Conservation (phyloP, 2,888 invertebrate species). For the Trissonchulus latispiculum region DNA sequence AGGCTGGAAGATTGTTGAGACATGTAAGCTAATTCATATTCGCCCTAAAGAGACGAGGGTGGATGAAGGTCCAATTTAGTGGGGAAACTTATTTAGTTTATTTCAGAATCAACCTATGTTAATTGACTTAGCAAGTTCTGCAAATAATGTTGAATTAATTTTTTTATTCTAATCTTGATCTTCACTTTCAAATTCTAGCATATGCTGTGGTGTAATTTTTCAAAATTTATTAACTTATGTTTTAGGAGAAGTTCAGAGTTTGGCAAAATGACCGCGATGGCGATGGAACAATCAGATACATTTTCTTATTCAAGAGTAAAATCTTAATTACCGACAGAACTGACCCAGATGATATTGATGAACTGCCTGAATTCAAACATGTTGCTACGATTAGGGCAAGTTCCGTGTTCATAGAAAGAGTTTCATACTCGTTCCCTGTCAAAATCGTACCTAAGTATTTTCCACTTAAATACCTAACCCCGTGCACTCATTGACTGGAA, state of each 20-base stretch:
- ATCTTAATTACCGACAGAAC: slow-evolving; percentile 39
- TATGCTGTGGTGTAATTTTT: too few species aligned
- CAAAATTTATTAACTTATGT: slow-evolving; percentile 10
- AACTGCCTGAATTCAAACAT: slow-evolving; percentile 40
- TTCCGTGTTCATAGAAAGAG: too few species aligned
- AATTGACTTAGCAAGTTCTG: too few species aligned
- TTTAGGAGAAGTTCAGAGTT: slow-evolving; percentile 44
- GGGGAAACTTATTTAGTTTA: too few species aligned
- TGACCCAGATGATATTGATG: slow-evolving; percentile 34
- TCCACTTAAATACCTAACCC: too few species aligned
- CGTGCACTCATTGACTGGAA: background rate
- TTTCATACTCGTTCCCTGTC: too few species aligned
- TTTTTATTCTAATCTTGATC: too few species aligned
- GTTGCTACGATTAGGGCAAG: slow-evolving; percentile 43
- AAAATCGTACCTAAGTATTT: too few species aligned
- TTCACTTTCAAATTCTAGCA: too few species aligned
- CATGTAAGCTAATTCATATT: slow-evolving; percentile 54
- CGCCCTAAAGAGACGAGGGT: background rate
- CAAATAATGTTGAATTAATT: too few species aligned
- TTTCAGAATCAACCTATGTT: too few species aligned
- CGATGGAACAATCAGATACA: slow-evolving; percentile 41
- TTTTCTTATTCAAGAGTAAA: slow-evolving; percentile 45
- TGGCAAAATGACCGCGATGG: slow-evolving; percentile 41
- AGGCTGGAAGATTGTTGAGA: slow-evolving; percentile 75
- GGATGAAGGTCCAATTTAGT: too few species aligned